A percentile compares a stretch with the other conserved stretches of the same genome.
phyloP scores from a whole-genome alignment of 2,888 invertebrate genomes.

The Synanthedon formicaeformis region DNA sequence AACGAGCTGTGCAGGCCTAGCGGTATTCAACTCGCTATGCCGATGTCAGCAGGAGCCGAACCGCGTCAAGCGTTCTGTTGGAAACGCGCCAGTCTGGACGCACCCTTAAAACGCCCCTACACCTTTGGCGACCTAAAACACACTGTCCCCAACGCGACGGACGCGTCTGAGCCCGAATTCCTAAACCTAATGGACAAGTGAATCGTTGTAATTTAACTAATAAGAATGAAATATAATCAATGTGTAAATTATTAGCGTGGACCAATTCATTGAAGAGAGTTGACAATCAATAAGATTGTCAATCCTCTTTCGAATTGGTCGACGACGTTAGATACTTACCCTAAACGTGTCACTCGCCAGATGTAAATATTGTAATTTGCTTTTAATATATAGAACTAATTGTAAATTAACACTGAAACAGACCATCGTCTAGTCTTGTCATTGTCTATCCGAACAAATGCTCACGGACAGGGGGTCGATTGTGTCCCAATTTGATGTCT shows the following conservation, averaged over 20 bases:
- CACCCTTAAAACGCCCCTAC: constrained; percentile 22
- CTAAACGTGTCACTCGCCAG: constrained; percentile 36
- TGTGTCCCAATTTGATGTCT: background rate
- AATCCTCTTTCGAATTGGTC: too few species aligned
- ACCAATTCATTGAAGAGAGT: too few species aligned
- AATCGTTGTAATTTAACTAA: constrained; percentile 19
- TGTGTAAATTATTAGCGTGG: constrained; percentile 40
- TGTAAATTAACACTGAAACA: constrained; percentile 62
- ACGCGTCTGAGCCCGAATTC: constrained; percentile 42
- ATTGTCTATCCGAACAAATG: background rate
- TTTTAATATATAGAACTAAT: constrained; percentile 52
- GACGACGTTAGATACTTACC: too few species aligned
- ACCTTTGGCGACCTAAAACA: constrained; percentile 64
- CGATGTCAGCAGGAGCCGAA: constrained; percentile 64
- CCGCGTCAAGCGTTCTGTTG: constrained; percentile 46
- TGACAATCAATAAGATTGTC: too few species aligned
- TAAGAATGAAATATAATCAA: constrained; percentile 27
- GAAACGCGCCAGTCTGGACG: constrained; percentile 42
- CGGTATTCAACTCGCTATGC: constrained; percentile 50
- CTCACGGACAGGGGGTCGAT: background rate
- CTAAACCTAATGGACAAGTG: constrained; percentile 46
- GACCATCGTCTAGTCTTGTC: constrained; percentile 47
- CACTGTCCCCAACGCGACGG: constrained; percentile 46
- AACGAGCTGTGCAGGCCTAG: constrained; percentile 42
- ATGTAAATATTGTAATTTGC: constrained; percentile 68